These are phyloP conservation scores for Hippasteria phrygiana DNA, from an alignment of 53 echinoderm and acorn worm genomes.

Conservation along the genomic window DNA sequence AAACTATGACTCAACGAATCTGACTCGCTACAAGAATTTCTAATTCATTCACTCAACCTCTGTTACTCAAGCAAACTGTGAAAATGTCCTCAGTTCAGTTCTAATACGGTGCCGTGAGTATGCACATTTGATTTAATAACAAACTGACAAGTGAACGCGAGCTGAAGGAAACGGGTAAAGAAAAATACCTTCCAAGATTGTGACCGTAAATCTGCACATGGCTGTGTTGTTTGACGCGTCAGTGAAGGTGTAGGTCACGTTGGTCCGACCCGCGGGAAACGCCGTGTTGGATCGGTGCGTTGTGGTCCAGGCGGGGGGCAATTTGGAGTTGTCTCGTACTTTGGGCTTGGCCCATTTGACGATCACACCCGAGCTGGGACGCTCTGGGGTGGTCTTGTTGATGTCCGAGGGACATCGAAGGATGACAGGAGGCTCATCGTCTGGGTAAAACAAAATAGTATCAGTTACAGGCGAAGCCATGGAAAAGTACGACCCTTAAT, in stretches of 20 bases:
- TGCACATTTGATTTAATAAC: too few relatives aligned
- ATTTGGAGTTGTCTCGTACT: conserved; percentile 65
- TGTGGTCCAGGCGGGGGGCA: conserved; percentile 2
- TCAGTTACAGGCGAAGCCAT: too few relatives aligned
- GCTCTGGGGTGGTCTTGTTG: conserved; percentile 50
- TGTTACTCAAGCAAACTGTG: too few relatives aligned
- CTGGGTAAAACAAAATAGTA: conserved; percentile 26
- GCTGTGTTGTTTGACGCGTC: conserved; percentile 66
- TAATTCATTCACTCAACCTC: too few relatives aligned
- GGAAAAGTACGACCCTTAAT: too few relatives aligned
- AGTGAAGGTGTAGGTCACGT: conserved; percentile 69
- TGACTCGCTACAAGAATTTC: too few relatives aligned
- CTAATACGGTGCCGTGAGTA: too few relatives aligned
- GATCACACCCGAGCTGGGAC: conserved; percentile 26
- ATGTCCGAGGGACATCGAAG: conserved; percentile 59
- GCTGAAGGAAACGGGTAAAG: not conserved
- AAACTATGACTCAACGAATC: too few relatives aligned
- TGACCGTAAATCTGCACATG: conserved; percentile 66
- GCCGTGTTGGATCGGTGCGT: conserved; percentile 41
- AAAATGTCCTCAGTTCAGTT: too few relatives aligned
- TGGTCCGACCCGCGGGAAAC: conserved; percentile 58
- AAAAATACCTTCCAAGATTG: conserved; percentile 55
- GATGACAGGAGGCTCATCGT: conserved; percentile 60
- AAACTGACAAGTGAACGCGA: not conserved
- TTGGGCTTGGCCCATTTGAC: conserved; percentile 69